Evolutionary conservation across 2,113 vertebrate species (phyloP), one percentile per base, ranked within the genome.

Genomic region (Crotophaga sulcirostris): DNA sequence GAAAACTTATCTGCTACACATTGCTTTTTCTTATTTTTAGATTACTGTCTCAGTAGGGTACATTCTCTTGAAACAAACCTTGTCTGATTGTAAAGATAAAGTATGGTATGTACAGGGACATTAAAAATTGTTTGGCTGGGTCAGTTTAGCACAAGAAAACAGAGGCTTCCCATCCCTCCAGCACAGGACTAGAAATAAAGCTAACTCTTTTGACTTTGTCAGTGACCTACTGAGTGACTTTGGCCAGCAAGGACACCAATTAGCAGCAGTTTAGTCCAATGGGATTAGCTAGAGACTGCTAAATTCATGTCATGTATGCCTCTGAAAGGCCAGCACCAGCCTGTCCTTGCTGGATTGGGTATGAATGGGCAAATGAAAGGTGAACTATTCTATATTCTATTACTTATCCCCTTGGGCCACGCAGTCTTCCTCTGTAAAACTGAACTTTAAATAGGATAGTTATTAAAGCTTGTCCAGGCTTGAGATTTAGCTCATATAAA

Each of bases 361-460:
- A 63, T 10, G 49, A 87, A 85, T 15, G 62, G 93, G 84, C 68
- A 70, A 33, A 52, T 5, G 26, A 88, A 93, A 95, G 90, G 93
- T 96, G 96, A 96, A 67, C 51, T 83, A 38, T 70, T 96, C 91
- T 91, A 24, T 69, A 91, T 96, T 93, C 94, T 69, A 93, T 94
- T 91, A 91, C 78, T 58, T 73, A 90, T 95, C 60, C 91, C 93
- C 94, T 89, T 94, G 87, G 91, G 95, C 95, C 24, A 23, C 14
- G 6, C 85, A 80, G 93, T 66, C 91, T 88, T 90, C 55, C 82
- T 67, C 67, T 76, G 84, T 42, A 74, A 93, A 90, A 82, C 7
- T 96, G 93, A 96, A 95, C 94, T 96, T 96, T 96, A 94, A 94
- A 94, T 95, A 93, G 94, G 78, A 88, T 88, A 59, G 92, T 95